Evolutionary conservation across 2,113 vertebrate genomes (phyloP), one percentile per base, ranked within the genome.

Genomic region (Toxotes jaculatrix): DNA sequence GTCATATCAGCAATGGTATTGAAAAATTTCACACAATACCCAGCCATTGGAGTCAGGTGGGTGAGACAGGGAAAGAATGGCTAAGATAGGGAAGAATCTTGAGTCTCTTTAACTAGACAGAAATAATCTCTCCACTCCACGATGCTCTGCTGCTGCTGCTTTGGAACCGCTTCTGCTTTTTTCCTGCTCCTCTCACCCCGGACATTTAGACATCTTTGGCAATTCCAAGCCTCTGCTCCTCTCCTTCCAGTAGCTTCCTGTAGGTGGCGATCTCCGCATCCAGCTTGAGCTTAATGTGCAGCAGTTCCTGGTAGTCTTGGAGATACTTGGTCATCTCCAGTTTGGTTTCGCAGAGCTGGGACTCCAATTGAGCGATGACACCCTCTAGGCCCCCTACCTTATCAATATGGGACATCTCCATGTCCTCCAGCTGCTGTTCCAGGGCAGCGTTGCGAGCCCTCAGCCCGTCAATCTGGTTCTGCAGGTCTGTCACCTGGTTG

Each of bases 221-320:
- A 71, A 96, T 93, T 38, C 95, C 95, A 17, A 96, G 93, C 84
- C 95, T 92, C 38, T 80, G 43, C 84, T 96, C 95, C 75, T 96
- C 95, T 10, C 94, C 95, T 77, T 96, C 95, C 88, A 96, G 94
- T 19, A 96, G 94, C 84, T 94, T 95, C 90, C 95, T 94, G 88
- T 96, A 96, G 79, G 94, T 96, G 68, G 95, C 93, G 16, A 96
- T 96, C 92, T 96, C 95, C 0, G 91, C 93, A 45, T 96, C 95
- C 83, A 96, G 92, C 91, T 93, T 95, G 64, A 96, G 93, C 87
- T 96, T 96, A 87, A 96, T 95, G 84, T 96, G 94, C 57, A 96
- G 93, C 79, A 93, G 86, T 74, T 91, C 94, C 74, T 82, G 81
- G 78, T 93, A 95, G 71, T 94, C 95, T 55, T 87, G 83, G 17